Conservation (phyloP, 2,888 invertebrate genomes). For the Formica aserva region DNA sequence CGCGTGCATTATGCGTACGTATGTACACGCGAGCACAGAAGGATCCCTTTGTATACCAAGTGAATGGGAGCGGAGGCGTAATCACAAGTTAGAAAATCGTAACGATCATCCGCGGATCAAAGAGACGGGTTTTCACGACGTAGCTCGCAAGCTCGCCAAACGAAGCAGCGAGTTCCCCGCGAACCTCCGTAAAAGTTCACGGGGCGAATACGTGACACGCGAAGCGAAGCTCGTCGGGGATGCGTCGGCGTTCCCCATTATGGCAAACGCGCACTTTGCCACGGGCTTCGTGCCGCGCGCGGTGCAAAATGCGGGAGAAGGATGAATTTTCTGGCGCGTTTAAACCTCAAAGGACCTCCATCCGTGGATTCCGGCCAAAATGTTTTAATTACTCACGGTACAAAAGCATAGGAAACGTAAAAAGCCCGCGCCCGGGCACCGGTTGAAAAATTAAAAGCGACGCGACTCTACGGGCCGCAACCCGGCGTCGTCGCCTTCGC, state of each 20-base stretch:
- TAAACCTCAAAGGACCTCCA: conserved; percentile 75
- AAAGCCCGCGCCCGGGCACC: conserved; percentile 55
- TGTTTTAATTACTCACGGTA: conserved; percentile 81
- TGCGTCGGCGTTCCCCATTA: conserved; percentile 44
- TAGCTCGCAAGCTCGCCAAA: conserved; percentile 39
- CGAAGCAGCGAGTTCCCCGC: conserved; percentile 8
- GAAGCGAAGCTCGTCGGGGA: conserved; percentile 26
- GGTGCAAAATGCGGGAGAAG: conserved; percentile 53
- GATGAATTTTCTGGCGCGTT: conserved; percentile 75
- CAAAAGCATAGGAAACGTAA: conserved; percentile 75
- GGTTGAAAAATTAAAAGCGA: conserved; percentile 68
- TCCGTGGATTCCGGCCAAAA: conserved; percentile 74
- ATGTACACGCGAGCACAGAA: neutral
- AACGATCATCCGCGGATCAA: conserved; percentile 52
- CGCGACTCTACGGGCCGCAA: conserved; percentile 34
- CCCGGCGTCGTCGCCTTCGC: conserved; percentile 35
- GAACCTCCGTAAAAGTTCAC: conserved; percentile 35
- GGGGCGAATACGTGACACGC: conserved; percentile 46
- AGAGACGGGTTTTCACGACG: conserved; percentile 45
- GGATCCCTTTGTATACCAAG: conserved; percentile 33
- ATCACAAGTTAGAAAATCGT: conserved; percentile 54
- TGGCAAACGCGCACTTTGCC: conserved; percentile 50
- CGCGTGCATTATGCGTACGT: neutral
- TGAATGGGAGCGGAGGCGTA: conserved; percentile 25
- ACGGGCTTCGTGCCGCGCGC: conserved; percentile 11